Evolutionary conservation across 2,113 vertebrate species (phyloP).

Genomic region (Conger conger): DNA sequence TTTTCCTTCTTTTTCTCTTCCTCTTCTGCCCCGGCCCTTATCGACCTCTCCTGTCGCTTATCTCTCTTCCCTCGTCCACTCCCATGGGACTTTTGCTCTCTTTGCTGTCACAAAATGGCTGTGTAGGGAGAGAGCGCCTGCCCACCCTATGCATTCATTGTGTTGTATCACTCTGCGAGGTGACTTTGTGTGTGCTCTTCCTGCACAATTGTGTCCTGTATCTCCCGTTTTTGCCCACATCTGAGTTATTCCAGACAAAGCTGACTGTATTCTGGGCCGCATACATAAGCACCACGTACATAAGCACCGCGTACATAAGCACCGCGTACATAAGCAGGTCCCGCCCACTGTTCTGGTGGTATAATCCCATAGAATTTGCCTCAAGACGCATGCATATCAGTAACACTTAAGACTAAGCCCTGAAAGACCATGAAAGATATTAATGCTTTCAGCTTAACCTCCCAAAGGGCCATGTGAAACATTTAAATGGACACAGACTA

Average conservation of each 20-base stretch:
- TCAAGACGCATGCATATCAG: neutral
- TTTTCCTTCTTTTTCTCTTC: neutral
- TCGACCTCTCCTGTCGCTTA: neutral
- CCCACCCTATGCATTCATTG: constrained; percentile 4
- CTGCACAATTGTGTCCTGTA: neutral
- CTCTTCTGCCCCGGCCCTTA: neutral
- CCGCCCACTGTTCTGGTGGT: neutral
- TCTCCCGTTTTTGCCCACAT: neutral
- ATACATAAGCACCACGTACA: neutral
- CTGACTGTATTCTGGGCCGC: neutral
- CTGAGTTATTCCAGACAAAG: neutral
- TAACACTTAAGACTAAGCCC: neutral
- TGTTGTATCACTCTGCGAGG: neutral
- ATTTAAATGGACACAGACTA: neutral
- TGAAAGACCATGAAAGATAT: neutral
- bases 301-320: neutral
- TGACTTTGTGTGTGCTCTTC: neutral
- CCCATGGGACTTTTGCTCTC: neutral
- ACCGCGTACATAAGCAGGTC: neutral
- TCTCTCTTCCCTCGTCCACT: constrained; percentile 3
- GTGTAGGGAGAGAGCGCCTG: neutral
- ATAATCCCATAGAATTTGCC: neutral
- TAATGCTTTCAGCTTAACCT: neutral
- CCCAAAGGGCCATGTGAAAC: neutral
- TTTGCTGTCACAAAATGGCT: neutral